Percentiles rank a stretch among this genome's conserved stretches.
These are phyloP conservation scores for Manacus vitellinus DNA, from an alignment of 2,113 vertebrate genomes.

Conservation along the genomic window DNA sequence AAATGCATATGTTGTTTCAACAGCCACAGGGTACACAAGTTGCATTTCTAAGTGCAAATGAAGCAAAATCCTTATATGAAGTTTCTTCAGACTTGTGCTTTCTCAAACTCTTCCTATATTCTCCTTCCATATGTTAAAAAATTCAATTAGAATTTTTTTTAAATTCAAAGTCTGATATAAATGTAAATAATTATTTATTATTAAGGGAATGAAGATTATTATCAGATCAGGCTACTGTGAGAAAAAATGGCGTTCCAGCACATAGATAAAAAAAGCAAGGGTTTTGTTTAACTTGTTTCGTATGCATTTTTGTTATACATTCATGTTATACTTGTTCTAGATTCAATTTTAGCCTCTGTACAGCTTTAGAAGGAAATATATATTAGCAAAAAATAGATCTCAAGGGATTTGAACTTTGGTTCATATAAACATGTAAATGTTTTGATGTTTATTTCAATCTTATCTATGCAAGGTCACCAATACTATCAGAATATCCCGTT, in stretches of 20 bases:
- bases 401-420: background rate
- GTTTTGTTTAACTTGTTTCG: background rate
- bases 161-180: background rate
- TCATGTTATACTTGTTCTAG: background rate
- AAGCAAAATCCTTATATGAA: background rate
- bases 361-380: background rate
- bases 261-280: background rate
- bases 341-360: background rate
- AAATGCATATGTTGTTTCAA: background rate
- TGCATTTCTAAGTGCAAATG: background rate
- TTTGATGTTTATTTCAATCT: background rate
- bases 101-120: background rate
- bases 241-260: background rate
- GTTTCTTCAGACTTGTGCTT: background rate
- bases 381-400: background rate
- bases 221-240: background rate
- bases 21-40: background rate
- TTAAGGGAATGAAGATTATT: background rate
- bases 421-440: background rate
- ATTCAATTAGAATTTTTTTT: background rate
- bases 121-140: background rate
- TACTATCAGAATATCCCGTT: background rate
- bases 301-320: background rate
- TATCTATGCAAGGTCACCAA: background rate
- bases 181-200: background rate